Evolutionary conservation across 2,888 invertebrate species (phyloP).

Genomic region (Nemapogon koenigi): DNA sequence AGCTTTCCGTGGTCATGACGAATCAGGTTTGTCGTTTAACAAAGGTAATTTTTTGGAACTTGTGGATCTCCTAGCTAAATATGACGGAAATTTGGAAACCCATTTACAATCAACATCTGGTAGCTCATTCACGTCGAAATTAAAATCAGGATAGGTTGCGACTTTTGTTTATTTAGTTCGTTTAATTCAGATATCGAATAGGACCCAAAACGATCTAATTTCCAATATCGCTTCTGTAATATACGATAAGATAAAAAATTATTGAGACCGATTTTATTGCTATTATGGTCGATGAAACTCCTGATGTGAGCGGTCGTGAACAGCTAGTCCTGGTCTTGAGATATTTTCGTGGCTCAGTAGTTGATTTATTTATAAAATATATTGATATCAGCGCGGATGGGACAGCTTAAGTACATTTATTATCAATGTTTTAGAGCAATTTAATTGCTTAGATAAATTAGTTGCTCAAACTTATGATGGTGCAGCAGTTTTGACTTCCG

Average conservation of each 20-base stretch:
- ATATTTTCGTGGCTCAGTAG: slow-evolving; percentile 19
- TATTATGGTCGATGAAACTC: slow-evolving; percentile 24
- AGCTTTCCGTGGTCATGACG: not conserved
- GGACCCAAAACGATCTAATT: slow-evolving; percentile 25
- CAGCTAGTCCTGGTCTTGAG: slow-evolving; percentile 24
- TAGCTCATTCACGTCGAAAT: slow-evolving; percentile 8
- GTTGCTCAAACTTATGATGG: slow-evolving; percentile 27
- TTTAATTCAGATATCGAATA: slow-evolving; percentile 15
- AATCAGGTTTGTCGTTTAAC: not conserved
- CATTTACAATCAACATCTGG: slow-evolving; percentile 19
- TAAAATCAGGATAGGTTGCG: not conserved
- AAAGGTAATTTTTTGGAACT: not conserved
- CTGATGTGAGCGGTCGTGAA: slow-evolving; percentile 19
- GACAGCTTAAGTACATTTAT: slow-evolving; percentile 18
- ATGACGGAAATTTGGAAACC: slow-evolving; percentile 16
- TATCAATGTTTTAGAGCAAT: slow-evolving; percentile 17
- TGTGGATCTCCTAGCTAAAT: not conserved
- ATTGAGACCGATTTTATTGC: slow-evolving; percentile 21
- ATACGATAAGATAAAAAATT: slow-evolving; percentile 19
- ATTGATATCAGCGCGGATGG: slow-evolving; percentile 22
- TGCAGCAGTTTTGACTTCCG: slow-evolving; percentile 21
- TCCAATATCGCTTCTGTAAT: slow-evolving; percentile 24
- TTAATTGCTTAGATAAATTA: slow-evolving; percentile 20
- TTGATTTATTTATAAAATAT: slow-evolving; percentile 25
- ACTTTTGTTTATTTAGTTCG: not conserved